phyloP scores from a whole-genome alignment of 2,113 vertebrate genomes.

The Antidorcas marsupialis region DNA sequence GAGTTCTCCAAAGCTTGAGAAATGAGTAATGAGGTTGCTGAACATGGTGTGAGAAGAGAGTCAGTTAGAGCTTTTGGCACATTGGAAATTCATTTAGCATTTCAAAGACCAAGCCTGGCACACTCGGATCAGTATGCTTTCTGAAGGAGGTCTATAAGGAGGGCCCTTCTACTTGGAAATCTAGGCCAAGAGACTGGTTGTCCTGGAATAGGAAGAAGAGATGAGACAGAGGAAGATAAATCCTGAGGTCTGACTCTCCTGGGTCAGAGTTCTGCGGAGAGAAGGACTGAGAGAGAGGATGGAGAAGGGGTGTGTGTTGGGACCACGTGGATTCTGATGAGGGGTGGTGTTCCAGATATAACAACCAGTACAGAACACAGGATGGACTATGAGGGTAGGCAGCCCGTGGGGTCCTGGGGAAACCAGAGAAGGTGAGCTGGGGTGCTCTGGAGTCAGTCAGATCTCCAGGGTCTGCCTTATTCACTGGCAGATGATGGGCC shows the following conservation, averaged over 20 bases:
- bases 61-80: neutral
- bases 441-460: neutral
- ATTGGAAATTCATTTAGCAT: neutral
- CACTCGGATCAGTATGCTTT: rapidly evolving
- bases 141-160: neutral
- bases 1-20: neutral
- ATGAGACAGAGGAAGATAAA: neutral
- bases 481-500: neutral
- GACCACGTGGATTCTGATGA: neutral
- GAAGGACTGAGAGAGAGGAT: neutral
- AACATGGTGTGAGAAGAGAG: rapidly evolving
- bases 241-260: neutral
- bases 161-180: neutral
- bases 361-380: neutral
- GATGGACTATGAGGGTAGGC: neutral
- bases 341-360: neutral
- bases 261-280: neutral
- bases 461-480: neutral
- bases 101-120: neutral
- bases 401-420: neutral
- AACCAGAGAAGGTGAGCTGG: neutral
- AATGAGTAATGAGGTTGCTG: neutral
- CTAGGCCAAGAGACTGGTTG: neutral
- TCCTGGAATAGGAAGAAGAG: neutral
- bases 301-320: neutral